Conservation (phyloP, 2,888 invertebrate genomes). For the Lysandra coridon region DNA sequence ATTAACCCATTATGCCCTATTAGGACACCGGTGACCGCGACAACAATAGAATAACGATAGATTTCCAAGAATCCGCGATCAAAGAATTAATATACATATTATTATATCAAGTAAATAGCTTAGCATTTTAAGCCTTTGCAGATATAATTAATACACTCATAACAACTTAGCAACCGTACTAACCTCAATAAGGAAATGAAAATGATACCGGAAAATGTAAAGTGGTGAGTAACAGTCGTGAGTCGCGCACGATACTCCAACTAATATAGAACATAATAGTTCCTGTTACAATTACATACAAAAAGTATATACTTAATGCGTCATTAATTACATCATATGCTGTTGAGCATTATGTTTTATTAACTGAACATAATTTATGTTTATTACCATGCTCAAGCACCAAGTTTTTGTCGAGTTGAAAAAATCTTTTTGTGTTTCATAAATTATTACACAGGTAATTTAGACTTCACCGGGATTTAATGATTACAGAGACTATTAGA, state of each 20-base stretch:
- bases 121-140: too few relatives aligned
- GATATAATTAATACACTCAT: background rate
- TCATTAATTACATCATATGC: background rate
- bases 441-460: background rate
- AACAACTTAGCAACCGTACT: background rate
- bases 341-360: background rate
- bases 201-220: constrained; percentile 25
- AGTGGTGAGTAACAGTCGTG: background rate
- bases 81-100: too few relatives aligned
- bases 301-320: background rate
- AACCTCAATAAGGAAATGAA: constrained; percentile 27
- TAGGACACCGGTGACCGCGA: too few relatives aligned
- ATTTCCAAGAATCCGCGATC: too few relatives aligned
- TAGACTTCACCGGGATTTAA: too few relatives aligned
- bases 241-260: constrained; percentile 11
- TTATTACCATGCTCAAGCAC: background rate
- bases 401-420: background rate
- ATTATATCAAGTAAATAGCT: too few relatives aligned
- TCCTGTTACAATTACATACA: background rate
- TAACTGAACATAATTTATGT: background rate
- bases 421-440: background rate
- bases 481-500: background rate
- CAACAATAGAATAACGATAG: too few relatives aligned
- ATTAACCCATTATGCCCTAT: too few relatives aligned
- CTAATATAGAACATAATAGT: constrained; percentile 5